Evolutionary conservation across 2,888 invertebrate genomes (phyloP), one percentile per base, ranked within the genome.

Genomic region (Caenorhabditis zanzibari): DNA sequence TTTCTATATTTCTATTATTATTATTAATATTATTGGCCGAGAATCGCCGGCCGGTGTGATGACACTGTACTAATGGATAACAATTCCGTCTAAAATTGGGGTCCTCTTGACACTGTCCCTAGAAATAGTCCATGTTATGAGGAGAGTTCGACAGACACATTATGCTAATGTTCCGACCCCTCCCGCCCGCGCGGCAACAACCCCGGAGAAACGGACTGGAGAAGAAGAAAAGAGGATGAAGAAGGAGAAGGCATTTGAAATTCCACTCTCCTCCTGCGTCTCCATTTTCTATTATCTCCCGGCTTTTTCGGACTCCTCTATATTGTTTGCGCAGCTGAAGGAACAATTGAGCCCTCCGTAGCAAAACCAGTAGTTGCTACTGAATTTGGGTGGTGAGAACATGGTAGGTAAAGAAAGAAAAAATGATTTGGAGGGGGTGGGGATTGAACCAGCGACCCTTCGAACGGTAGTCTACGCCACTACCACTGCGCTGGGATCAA

Each of bases 101-200:
- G 47, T 22, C 47, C 52, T 66, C 49, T n/a, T 74, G 74, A 74
- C 74, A 74, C 74, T 74, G 74, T 74, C 44, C 56, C 2, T 19
- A 19, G 44, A 52, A 52, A 63, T 24, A 73, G 14, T 24, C 35
- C n/a, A 3, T 7, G 6, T 38, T 28, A n/a, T 24, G 26, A 47
- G 26, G 59, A 72, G 58, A 14, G 54, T 14, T 38, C 19, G 16
- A n/a, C 35, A 74, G 63, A 64, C 26, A 64, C 26, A 74, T 52
- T 74, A 74, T 74, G 74, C 74, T 74, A 74, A 74, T 74, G 74
- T 74, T 74, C 74, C 74, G 74, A 74, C 64, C 41, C 61, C 63
- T 5, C n/a, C n/a, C n/a, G n/a, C n/a, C 5, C 47, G 64, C 52
- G 54, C 54, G 63, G 54, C 64, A 49, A 49, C 28, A 38, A 38